A percentile compares a stretch with the other conserved stretches of the same genome.
phyloP scores from a whole-genome alignment of 2,113 vertebrate genomes.

The Alectura lathami region DNA sequence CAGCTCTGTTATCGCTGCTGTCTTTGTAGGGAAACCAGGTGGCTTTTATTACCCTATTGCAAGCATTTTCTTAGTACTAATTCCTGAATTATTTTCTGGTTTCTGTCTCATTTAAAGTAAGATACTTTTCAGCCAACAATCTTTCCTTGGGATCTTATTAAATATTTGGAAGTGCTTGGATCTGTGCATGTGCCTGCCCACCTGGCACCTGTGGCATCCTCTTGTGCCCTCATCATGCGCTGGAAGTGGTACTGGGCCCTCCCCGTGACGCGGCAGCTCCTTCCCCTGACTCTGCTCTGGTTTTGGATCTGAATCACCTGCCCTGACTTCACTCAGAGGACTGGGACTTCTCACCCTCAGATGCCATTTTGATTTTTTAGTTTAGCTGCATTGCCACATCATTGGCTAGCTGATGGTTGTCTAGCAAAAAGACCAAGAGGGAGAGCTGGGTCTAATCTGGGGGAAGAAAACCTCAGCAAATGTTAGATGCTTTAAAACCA shows the following conservation, averaged over 20 bases:
- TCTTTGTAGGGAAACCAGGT: background rate
- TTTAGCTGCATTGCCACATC: background rate
- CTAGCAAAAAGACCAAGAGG: background rate
- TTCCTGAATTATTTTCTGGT: background rate
- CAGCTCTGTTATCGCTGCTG: background rate
- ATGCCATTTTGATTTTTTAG: background rate
- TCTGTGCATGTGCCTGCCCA: rapidly evolving
- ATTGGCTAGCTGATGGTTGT: background rate
- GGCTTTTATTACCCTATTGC: background rate
- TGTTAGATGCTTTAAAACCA: background rate
- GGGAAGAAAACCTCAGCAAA: rapidly evolving
- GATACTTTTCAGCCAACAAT: background rate
- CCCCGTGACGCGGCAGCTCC: background rate
- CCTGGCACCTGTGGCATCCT: background rate
- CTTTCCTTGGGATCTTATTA: background rate
- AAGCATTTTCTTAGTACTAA: background rate
- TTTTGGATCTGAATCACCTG: background rate
- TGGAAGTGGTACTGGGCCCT: rapidly evolving
- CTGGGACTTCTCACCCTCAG: background rate
- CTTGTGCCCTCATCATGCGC: background rate
- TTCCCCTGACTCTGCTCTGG: background rate
- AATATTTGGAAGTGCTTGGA: background rate
- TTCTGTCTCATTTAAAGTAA: background rate
- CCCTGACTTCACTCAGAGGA: background rate
- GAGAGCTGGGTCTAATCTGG: background rate